These are phyloP conservation scores for Platichthys stellatus DNA, from an alignment of 2,113 vertebrate species.

Conservation along the genomic window DNA sequence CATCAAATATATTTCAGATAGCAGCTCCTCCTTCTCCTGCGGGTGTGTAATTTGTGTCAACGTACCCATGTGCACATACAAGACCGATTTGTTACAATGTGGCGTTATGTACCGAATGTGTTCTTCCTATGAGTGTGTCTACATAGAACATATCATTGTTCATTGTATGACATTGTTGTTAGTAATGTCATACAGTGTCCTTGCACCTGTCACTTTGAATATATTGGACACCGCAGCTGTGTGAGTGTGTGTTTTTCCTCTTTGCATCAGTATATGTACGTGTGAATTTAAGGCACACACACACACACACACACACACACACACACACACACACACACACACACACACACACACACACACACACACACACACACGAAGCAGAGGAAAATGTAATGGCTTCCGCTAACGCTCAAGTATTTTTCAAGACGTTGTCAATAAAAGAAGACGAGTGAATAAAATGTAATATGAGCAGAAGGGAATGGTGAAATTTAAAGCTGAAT, in stretches of 20 bases:
- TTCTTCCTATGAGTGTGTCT: background rate
- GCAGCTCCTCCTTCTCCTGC: background rate
- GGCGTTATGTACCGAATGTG: background rate
- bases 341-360: background rate
- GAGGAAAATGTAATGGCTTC: constrained; percentile 8
- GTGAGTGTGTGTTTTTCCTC: background rate
- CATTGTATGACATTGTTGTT: background rate
- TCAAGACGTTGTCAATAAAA: constrained; percentile 34
- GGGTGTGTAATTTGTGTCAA: background rate
- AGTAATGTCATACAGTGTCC: background rate
- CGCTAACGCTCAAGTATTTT: constrained; percentile 18
- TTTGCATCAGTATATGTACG: background rate
- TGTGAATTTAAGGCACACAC: background rate
- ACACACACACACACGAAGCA: background rate
- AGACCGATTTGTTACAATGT: background rate
- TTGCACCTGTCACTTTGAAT: constrained; percentile 1
- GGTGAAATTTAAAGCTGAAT: constrained; percentile 28
- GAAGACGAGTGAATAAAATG: constrained; percentile 21
- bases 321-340: background rate
- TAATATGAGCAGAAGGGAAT: constrained; percentile 8
- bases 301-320: background rate
- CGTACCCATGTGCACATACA: background rate
- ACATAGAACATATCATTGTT: background rate
- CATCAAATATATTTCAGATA: background rate
- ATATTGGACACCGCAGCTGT: background rate